Conservation (phyloP, 2,797 vertebrate species). For the Argyrosomus regius region DNA sequence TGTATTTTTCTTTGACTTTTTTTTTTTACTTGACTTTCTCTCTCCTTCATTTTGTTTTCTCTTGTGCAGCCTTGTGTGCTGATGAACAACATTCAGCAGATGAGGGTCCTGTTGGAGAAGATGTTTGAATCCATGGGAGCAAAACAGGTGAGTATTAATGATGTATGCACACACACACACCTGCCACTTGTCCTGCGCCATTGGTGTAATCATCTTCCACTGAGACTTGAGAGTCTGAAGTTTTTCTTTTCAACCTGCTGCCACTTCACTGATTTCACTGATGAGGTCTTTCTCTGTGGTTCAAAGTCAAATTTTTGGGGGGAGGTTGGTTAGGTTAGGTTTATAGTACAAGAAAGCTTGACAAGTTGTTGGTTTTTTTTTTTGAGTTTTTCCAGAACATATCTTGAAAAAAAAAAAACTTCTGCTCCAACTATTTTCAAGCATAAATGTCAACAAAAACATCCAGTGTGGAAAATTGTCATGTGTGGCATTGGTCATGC, state of each 20-base stretch:
- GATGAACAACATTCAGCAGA: constrained; percentile 98
- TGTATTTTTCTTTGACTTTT: background rate
- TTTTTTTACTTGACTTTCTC: background rate
- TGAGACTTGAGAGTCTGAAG: background rate
- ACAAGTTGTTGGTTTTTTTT: background rate
- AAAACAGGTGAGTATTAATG: constrained; percentile 88
- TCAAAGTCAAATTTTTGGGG: background rate
- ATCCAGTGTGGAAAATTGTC: background rate
- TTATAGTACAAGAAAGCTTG: background rate
- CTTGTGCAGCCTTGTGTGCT: constrained; percentile 92
- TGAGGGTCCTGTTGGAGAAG: constrained; percentile 96
- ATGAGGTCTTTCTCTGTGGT: background rate
- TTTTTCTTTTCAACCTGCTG: background rate
- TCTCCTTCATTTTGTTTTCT: background rate
- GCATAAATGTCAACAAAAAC: background rate
- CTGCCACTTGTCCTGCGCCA: background rate
- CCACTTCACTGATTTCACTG: background rate
- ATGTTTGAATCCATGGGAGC: constrained; percentile 99
- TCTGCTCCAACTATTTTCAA: background rate
- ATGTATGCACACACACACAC: background rate
- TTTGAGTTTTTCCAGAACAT: background rate
- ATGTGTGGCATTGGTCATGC: background rate
- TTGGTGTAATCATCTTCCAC: background rate
- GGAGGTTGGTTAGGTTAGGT: no score
- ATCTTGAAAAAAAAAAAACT: background rate